Conservation (phyloP, 2,797 vertebrate species). For the Melanotaenia boesemani region DNA sequence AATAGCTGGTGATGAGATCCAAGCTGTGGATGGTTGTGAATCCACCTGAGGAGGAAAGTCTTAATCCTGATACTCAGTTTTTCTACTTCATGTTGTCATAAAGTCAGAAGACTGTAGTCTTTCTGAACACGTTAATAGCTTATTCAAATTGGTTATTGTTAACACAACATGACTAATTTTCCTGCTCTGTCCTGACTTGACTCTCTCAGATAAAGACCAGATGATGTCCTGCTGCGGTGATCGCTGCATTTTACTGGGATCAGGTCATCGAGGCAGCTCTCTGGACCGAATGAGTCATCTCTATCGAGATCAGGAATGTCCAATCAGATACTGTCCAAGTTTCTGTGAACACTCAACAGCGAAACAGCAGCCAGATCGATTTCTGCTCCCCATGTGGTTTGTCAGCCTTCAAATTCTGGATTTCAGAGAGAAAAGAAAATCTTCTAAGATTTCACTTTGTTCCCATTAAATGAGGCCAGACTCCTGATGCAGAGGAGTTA, state of each 20-base stretch:
- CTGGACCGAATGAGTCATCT: not conserved
- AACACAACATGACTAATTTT: no score
- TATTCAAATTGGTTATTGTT: no score
- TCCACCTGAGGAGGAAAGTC: no score
- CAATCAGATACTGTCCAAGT: conserved; percentile 16
- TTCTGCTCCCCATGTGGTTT: conserved; percentile 19
- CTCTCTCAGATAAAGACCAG: conserved; percentile 13
- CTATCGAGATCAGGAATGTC: conserved; percentile 10
- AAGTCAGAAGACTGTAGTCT: no score
- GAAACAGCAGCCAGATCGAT: conserved; percentile 1
- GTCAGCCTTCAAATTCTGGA: conserved; percentile 10
- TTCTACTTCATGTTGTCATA: no score
- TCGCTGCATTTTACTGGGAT: not conserved
- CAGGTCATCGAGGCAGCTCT: not conserved
- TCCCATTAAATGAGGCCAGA: conserved; percentile 22
- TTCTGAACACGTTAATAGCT: no score
- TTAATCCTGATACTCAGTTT: no score
- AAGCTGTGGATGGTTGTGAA: no score
- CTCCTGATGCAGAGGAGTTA: not conserved
- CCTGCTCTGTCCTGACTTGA: not conserved
- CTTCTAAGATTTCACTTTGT: conserved; percentile 13
- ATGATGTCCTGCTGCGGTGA: conserved; percentile 20
- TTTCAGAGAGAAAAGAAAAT: conserved; percentile 17
- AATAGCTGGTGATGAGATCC: no score
- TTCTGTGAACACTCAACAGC: not conserved